Percentiles rank a stretch among this genome's conserved stretches.
Conservation (phyloP, 2,888 invertebrate species). For the Gari tellinella region DNA sequence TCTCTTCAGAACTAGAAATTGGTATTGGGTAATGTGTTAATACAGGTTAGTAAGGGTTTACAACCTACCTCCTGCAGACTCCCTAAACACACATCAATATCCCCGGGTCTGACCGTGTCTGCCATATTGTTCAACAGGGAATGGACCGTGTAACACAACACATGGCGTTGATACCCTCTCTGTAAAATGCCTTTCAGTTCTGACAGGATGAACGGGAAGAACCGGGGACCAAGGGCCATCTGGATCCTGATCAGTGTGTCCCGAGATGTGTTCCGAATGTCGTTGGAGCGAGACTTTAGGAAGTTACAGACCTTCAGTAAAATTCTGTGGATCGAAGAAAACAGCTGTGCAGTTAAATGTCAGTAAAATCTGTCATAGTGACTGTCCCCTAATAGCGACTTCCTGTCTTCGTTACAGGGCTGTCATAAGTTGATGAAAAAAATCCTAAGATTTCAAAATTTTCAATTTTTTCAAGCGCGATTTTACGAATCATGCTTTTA, state of each 20-base stretch:
- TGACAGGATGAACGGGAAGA: slow-evolving; percentile 90
- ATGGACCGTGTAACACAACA: slow-evolving; percentile 94
- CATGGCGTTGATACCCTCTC: slow-evolving; percentile 96
- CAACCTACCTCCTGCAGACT: slow-evolving; percentile 90
- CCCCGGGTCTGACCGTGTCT: slow-evolving; percentile 89
- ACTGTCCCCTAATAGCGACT: too few relatives aligned
- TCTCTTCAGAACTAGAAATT: too few relatives aligned
- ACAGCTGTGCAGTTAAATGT: too few relatives aligned
- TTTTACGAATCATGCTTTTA: too few relatives aligned
- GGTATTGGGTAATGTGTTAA: too few relatives aligned
- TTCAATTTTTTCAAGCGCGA: too few relatives aligned
- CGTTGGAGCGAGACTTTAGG: slow-evolving; percentile 93
- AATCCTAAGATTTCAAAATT: too few relatives aligned
- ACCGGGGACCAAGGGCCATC: slow-evolving; percentile 92
- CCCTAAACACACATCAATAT: slow-evolving; percentile 92
- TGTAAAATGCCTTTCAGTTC: slow-evolving; percentile 90
- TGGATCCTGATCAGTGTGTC: slow-evolving; percentile 97
- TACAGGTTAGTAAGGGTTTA: too few relatives aligned
- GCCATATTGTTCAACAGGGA: slow-evolving; percentile 91
- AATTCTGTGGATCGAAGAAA: slow-evolving; percentile 71
- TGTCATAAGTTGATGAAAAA: too few relatives aligned
- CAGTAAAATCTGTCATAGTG: too few relatives aligned
- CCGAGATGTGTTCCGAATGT: slow-evolving; percentile 93
- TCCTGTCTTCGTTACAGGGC: too few relatives aligned
- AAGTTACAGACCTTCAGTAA: slow-evolving; percentile 92